Percentiles rank a stretch among this genome's conserved stretches.
Conservation (phyloP, 2,113 vertebrate species). For the Callopanchax toddi region DNA sequence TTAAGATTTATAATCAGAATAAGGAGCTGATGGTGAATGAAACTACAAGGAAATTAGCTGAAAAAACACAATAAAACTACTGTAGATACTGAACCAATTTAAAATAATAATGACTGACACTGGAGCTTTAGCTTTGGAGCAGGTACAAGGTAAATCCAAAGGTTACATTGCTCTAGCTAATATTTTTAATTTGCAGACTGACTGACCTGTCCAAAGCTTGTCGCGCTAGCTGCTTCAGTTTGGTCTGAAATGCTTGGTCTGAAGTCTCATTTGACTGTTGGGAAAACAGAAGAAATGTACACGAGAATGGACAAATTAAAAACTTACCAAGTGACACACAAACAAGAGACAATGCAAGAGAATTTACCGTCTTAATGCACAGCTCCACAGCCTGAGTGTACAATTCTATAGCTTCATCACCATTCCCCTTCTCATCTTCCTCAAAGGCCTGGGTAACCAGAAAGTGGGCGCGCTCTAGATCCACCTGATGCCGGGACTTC, state of each 20-base stretch:
- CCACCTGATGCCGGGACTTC: constrained; percentile 94
- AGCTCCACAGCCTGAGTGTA: constrained; percentile 97
- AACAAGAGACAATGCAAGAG: neutral
- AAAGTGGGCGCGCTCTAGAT: constrained; percentile 94
- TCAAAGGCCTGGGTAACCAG: constrained; percentile 97
- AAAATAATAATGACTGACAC: no score
- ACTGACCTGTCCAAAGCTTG: constrained; percentile 92
- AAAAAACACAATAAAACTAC: no score
- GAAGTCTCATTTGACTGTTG: constrained; percentile 91
- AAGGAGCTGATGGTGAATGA: no score
- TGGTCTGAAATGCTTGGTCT: constrained; percentile 88
- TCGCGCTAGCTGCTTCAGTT: constrained; percentile 95
- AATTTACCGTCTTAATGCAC: constrained; percentile 93
- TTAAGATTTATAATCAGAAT: neutral
- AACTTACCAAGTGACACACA: neutral
- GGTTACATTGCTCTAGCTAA: no score
- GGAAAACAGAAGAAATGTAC: constrained; percentile 10
- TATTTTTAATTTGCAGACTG: constrained; percentile 11
- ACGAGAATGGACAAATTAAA: neutral
- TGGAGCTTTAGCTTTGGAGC: no score
- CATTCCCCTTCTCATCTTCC: constrained; percentile 93
- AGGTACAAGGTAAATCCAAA: no score
- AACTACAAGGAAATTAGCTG: no score
- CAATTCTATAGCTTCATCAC: constrained; percentile 92
- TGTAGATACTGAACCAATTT: no score